Conservation (phyloP, 2,888 invertebrate species). For the Keiferia lycopersicella region DNA sequence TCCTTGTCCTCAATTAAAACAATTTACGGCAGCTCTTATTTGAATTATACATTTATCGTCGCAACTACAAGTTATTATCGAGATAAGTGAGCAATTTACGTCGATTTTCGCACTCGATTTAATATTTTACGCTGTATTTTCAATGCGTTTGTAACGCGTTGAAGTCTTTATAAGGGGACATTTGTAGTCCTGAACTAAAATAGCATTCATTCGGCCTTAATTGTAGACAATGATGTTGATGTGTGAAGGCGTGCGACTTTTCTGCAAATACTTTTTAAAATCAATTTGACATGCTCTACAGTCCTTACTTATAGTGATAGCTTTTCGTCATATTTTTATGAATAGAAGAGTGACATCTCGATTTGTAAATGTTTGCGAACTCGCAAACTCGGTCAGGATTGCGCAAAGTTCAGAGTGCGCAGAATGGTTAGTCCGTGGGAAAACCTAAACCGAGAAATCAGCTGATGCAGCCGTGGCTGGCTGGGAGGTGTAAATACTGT, state of each 20-base stretch:
- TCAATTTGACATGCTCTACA: background rate
- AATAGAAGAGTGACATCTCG: constrained; percentile 16
- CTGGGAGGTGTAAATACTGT: constrained; percentile 6
- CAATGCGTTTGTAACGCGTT: constrained; percentile 27
- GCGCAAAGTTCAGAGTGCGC: constrained; percentile 1
- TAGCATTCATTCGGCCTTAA: constrained; percentile 20
- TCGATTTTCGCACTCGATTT: constrained; percentile 16
- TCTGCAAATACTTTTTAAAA: constrained; percentile 5
- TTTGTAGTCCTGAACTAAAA: constrained; percentile 6
- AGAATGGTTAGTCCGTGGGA: constrained; percentile 13
- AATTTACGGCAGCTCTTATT: constrained; percentile 66
- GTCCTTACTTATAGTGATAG: background rate
- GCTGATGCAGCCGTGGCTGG: background rate
- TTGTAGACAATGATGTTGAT: constrained; percentile 24
- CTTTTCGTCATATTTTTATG: constrained; percentile 19
- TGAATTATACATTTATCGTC: constrained; percentile 60
- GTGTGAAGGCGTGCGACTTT: constrained; percentile 15
- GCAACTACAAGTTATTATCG: constrained; percentile 40
- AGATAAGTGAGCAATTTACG: constrained; percentile 30
- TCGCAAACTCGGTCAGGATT: constrained; percentile 11
- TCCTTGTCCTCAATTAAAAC: constrained; percentile 78
- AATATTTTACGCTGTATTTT: constrained; percentile 26
- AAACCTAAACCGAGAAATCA: constrained; percentile 20
- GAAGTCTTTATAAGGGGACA: constrained; percentile 21
- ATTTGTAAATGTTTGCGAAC: constrained; percentile 17